These are phyloP conservation scores for Diachrysia chrysitis DNA, from an alignment of 2,888 invertebrate species.

Conservation along the genomic window DNA sequence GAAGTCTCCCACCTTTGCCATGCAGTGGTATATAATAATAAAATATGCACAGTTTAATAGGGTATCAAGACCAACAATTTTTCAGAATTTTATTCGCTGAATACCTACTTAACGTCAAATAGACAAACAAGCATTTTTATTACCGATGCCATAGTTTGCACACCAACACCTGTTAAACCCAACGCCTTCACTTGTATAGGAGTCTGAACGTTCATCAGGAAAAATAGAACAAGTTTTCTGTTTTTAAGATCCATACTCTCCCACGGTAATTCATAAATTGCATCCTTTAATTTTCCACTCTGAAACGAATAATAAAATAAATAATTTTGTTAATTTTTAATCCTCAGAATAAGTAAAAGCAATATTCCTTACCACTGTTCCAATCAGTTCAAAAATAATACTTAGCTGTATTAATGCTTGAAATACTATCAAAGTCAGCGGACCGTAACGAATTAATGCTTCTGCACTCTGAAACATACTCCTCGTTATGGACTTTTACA, in stretches of 20 bases:
- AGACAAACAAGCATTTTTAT: too few relatives aligned
- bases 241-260: conserved; percentile 58
- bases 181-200: conserved; percentile 56
- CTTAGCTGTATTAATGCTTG: conserved; percentile 51
- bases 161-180: conserved; percentile 58
- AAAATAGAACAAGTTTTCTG: conserved; percentile 44
- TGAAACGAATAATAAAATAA: conserved; percentile 21
- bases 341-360: neutral
- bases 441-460: conserved; percentile 47
- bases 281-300: conserved; percentile 56
- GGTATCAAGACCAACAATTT: too few relatives aligned
- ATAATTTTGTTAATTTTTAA: too few relatives aligned
- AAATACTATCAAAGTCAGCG: conserved; percentile 43
- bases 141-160: conserved; percentile 60
- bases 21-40: too few relatives aligned
- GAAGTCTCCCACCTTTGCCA: too few relatives aligned
- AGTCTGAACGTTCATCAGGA: conserved; percentile 54
- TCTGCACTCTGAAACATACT: conserved; percentile 37
- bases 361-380: conserved; percentile 45
- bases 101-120: too few relatives aligned
- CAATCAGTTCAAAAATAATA: conserved; percentile 49
- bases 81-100: too few relatives aligned
- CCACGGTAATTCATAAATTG: conserved; percentile 61
- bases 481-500: too few relatives aligned
- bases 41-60: too few relatives aligned